phyloP scores from a whole-genome alignment of 2,888 invertebrate genomes.

The Parelbella ahira region DNA sequence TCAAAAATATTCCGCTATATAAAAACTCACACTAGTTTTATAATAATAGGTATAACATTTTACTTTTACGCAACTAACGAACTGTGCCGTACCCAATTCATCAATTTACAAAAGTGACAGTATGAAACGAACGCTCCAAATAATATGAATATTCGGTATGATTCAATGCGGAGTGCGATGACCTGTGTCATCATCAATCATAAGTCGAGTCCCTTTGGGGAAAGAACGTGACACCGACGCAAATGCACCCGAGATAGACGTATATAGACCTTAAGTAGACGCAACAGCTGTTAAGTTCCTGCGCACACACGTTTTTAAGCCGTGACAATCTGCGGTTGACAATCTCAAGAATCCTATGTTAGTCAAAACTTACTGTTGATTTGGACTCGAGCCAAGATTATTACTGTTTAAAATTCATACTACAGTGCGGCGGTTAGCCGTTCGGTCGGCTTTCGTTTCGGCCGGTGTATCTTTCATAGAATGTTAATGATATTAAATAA shows the following conservation, averaged over 20 bases:
- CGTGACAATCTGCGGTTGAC: conserved; percentile 17
- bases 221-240: conserved; percentile 27
- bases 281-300: conserved; percentile 7
- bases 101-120: conserved; percentile 30
- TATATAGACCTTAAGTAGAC: conserved; percentile 18
- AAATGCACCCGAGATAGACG: background rate
- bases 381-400: conserved; percentile 34
- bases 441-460: conserved; percentile 23
- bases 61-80: conserved; percentile 26
- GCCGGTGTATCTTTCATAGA: conserved; percentile 10
- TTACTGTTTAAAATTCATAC: conserved; percentile 25
- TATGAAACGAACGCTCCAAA: conserved; percentile 25
- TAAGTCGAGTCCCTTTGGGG: conserved; percentile 34
- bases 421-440: conserved; percentile 13
- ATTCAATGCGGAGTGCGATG: conserved; percentile 34
- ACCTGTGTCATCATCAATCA: conserved; percentile 35
- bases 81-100: conserved; percentile 26
- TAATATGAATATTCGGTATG: conserved; percentile 34
- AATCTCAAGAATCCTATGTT: conserved; percentile 34
- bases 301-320: too few species aligned
- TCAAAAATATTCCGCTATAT: too few species aligned
- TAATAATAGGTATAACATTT: background rate
- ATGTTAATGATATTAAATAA: too few species aligned
- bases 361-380: conserved; percentile 33
- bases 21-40: conserved; percentile 2